A percentile compares a stretch with the other conserved stretches of the same genome.
Conservation (phyloP, 35 echinoderm and acorn worm species). For the Apostichopus japonicus region DNA sequence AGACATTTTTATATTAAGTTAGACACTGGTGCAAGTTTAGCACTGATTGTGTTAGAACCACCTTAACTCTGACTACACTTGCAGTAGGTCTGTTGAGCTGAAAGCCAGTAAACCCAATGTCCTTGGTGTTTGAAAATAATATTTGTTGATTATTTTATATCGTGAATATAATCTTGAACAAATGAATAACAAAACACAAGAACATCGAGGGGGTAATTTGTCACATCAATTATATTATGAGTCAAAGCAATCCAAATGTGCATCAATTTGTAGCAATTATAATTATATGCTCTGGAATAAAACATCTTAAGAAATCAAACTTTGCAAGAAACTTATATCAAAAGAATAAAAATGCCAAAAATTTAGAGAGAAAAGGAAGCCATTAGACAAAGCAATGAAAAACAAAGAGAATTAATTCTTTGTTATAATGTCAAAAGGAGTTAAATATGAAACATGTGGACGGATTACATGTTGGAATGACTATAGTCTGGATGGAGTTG, state of each 20-base stretch:
- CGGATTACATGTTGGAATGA: background rate
- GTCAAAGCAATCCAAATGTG: constrained; percentile 29
- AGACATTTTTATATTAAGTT: no score
- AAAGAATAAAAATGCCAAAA: no score
- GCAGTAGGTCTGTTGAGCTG: no score
- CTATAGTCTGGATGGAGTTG: background rate
- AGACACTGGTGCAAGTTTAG: no score
- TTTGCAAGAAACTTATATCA: background rate
- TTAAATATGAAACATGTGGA: background rate
- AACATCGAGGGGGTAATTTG: background rate
- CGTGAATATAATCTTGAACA: no score
- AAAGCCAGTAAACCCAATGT: no score
- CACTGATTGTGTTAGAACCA: no score
- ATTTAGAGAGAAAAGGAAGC: no score
- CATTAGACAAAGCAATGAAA: background rate
- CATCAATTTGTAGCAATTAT: background rate
- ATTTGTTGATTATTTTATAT: no score
- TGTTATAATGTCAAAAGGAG: background rate
- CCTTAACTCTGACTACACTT: no score
- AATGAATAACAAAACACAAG: no score
- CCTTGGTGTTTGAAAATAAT: no score
- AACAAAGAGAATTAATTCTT: background rate
- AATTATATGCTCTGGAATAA: constrained; percentile 15
- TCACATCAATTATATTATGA: constrained; percentile 24
- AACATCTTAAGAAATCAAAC: background rate